A percentile compares a stretch with the other conserved stretches of the same genome.
These are phyloP conservation scores for Solenopsis invicta DNA, from an alignment of 1,140 invertebrate genomes.

Conservation along the genomic window DNA sequence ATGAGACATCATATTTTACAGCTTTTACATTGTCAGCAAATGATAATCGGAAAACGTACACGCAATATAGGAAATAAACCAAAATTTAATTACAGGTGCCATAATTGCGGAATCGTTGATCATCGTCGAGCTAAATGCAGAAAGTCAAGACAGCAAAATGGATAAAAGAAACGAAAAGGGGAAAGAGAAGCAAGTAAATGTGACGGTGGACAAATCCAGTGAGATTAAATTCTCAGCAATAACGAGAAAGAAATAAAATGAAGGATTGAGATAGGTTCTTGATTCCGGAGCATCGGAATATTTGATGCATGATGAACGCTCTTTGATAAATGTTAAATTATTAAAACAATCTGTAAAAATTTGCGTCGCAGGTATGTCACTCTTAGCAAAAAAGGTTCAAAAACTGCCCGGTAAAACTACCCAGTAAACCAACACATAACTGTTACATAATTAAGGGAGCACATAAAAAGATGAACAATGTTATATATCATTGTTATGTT, in stretches of 20 bases:
- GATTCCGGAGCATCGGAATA: not conserved
- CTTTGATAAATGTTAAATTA: not conserved
- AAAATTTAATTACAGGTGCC: no score
- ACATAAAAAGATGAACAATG: no score
- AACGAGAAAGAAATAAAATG: not conserved
- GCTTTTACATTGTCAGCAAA: not conserved
- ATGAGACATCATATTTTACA: not conserved
- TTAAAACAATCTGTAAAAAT: not conserved
- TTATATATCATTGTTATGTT: no score
- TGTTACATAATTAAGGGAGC: no score
- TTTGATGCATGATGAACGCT: not conserved
- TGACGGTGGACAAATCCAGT: not conserved
- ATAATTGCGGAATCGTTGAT: no score
- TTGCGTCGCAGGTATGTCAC: not conserved
- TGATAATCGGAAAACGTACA: no score
- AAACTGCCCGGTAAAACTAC: not conserved
- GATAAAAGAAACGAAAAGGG: not conserved
- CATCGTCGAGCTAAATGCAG: no score
- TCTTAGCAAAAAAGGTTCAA: not conserved
- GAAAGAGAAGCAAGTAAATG: not conserved
- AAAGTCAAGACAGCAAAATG: no score
- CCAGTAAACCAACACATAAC: no score
- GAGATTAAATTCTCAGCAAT: not conserved
- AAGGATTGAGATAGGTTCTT: not conserved
- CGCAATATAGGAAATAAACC: no score